A percentile compares a stretch with the other conserved stretches of the same genome.
Conservation (phyloP, 2,113 vertebrate species). For the Gobiocypris rarus region DNA sequence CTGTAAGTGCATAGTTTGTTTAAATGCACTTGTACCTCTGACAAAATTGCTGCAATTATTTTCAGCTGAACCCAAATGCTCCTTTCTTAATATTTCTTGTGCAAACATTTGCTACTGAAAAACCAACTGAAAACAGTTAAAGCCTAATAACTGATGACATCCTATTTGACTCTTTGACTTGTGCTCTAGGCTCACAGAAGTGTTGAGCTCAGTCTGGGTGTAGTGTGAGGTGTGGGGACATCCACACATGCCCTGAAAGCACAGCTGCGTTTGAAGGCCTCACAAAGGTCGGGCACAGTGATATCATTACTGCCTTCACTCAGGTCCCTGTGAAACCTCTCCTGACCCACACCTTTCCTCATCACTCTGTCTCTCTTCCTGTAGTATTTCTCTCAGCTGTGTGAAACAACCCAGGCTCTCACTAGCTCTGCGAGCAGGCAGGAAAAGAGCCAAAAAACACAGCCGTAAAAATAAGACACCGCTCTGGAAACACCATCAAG, state of each 20-base stretch:
- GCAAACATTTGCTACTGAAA: neutral
- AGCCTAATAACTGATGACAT: neutral
- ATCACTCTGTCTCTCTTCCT: slow-evolving; percentile 49
- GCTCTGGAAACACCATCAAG: slow-evolving; percentile 76
- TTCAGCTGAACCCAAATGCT: neutral
- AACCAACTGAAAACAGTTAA: neutral
- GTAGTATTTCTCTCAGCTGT: slow-evolving; percentile 45
- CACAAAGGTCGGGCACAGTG: slow-evolving; percentile 33
- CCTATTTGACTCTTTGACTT: slow-evolving; percentile 9
- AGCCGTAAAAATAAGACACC: slow-evolving; percentile 75
- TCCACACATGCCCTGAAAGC: slow-evolving; percentile 35
- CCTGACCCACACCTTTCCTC: slow-evolving; percentile 34
- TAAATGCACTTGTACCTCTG: too few relatives aligned
- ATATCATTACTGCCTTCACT: slow-evolving; percentile 55
- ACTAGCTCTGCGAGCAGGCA: slow-evolving; percentile 46
- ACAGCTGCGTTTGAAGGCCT: slow-evolving; percentile 50
- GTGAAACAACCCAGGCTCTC: slow-evolving; percentile 39
- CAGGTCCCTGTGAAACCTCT: slow-evolving; percentile 38
- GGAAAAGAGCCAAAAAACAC: slow-evolving; percentile 75
- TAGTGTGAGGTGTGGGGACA: slow-evolving; percentile 29
- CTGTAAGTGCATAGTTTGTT: too few relatives aligned
- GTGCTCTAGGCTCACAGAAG: neutral
- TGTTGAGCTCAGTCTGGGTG: neutral
- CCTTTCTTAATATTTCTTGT: neutral
- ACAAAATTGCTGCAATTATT: neutral